Base-by-base conservation (phyloP, 2,888 invertebrate genomes). In the Yponomeuta cagnagella region DNA sequence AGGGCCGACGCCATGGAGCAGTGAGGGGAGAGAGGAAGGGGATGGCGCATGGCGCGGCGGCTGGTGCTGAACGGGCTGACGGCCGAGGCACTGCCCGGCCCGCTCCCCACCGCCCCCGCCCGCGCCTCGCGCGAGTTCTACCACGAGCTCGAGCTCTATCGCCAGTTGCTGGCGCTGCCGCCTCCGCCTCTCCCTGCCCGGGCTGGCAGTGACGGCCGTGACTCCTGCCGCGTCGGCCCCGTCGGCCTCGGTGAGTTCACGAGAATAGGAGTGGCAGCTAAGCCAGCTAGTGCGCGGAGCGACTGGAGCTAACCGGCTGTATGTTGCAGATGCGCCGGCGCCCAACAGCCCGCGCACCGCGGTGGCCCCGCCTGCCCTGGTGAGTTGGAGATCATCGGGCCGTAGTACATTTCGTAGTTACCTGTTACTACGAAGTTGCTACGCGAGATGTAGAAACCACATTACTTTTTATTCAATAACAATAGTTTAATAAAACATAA, bases 21-120 rank as follows among this genome's bases (percentile, higher is more conserved):
- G n/a, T 58, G 68, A n/a, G 63, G 58, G 68, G 75, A 64, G 76
- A 76, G 73, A 75, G 78, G 72, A 75, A 74, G 73, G 76, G 72
- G 74, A 72, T 75, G 71, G 76, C 74, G 73, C 75, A 81, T 80
- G 79, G 79, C 82, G 74, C 85, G 88, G 73, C 85, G 89, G 76
- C 86, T 90, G 74, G 90, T 90, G 77, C 84, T 91, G 71, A 90
- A 91, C 81, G 90, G 90, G 68, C 82, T 90, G 71, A 90, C 90
- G 78, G 90, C 90, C 75, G 89, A 90, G 81, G 87, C 86, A 77
- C 43, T 43, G 43, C 77, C 82, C 78, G 71, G 79, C 43, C 43
- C 74, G 52, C 71, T 73, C 68, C 76, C 73, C 48, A 72, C 71
- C 63, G 68, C 75, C 30, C 43, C 72, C 74, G 67, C 72, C 31